Conservation (phyloP, 2,888 invertebrate species). For the Ctena decussata region DNA sequence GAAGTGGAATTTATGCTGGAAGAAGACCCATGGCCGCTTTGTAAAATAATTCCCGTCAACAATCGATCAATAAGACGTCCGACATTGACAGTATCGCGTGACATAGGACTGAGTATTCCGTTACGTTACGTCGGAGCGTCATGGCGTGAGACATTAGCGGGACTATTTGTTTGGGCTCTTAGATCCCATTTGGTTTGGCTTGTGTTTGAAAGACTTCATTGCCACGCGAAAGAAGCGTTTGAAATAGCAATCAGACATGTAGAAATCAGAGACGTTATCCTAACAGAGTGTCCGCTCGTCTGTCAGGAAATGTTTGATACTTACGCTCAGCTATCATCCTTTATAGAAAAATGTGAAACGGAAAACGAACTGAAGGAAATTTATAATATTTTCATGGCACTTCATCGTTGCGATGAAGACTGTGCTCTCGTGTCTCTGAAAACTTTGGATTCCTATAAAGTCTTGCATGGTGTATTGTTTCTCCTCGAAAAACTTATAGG, state of each 20-base stretch:
- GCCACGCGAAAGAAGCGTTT: constrained; percentile 65
- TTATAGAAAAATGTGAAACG: constrained; percentile 72
- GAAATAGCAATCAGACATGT: constrained; percentile 59
- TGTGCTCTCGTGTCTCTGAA: constrained; percentile 65
- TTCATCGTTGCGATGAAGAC: constrained; percentile 64
- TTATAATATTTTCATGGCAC: constrained; percentile 57
- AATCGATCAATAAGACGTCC: constrained; percentile 61
- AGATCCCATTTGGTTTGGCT: constrained; percentile 69
- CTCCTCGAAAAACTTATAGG: constrained; percentile 70
- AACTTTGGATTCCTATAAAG: constrained; percentile 59
- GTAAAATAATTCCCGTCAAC: constrained; percentile 67
- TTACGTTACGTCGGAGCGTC: constrained; percentile 68
- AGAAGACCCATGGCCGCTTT: constrained; percentile 74
- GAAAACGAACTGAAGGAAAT: constrained; percentile 71
- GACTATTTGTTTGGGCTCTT: constrained; percentile 71
- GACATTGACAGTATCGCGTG: constrained; percentile 46
- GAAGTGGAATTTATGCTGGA: constrained; percentile 75
- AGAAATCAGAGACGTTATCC: constrained; percentile 47
- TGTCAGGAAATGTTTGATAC: constrained; percentile 67
- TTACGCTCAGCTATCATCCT: constrained; percentile 62
- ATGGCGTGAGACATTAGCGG: constrained; percentile 71
- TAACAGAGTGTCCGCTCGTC: constrained; percentile 61
- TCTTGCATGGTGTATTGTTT: constrained; percentile 64
- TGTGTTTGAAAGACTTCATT: constrained; percentile 71
- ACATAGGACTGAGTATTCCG: constrained; percentile 51